These are phyloP conservation scores for Pseudomyrmex flavicornis DNA, from an alignment of 1,140 invertebrate species.

Conservation along the genomic window DNA sequence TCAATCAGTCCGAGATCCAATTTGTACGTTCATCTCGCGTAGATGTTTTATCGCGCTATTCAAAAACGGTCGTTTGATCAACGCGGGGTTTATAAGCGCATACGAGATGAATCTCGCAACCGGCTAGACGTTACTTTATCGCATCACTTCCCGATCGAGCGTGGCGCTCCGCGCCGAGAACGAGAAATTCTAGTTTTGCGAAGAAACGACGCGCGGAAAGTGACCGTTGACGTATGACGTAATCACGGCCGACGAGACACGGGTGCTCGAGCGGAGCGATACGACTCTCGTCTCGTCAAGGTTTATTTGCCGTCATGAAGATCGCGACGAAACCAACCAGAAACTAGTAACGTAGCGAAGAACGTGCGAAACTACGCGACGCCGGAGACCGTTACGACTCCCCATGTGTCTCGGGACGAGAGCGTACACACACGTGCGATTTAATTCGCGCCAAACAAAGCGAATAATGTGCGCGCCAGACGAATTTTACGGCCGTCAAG, in stretches of 20 bases:
- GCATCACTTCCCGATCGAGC: conserved; percentile 6
- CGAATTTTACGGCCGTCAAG: conserved; percentile 53
- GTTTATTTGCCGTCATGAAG: conserved; percentile 70
- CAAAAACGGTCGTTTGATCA: background rate
- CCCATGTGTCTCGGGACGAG: conserved; percentile 1
- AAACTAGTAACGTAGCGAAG: conserved; percentile 8
- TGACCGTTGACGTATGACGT: conserved; percentile 28
- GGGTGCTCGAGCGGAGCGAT: background rate
- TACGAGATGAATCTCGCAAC: conserved; percentile 9
- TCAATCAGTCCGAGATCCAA: background rate
- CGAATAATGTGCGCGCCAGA: conserved; percentile 56
- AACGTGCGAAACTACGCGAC: conserved; percentile 1
- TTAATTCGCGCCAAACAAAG: conserved; percentile 62
- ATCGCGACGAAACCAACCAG: conserved; percentile 45
- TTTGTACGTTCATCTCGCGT: background rate
- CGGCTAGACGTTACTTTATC: conserved; percentile 19
- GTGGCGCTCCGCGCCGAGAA: background rate
- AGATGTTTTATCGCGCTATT: background rate
- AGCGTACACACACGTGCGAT: conserved; percentile 31
- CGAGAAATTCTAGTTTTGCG: conserved; percentile 14
- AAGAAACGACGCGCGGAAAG: background rate
- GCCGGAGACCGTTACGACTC: conserved; percentile 16
- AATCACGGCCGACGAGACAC: conserved; percentile 34
- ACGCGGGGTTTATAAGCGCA: conserved; percentile 2
- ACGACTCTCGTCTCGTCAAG: conserved; percentile 47